These are phyloP conservation scores for Ichneumon xanthorius DNA, from an alignment of 2,888 invertebrate species.

Conservation along the genomic window DNA sequence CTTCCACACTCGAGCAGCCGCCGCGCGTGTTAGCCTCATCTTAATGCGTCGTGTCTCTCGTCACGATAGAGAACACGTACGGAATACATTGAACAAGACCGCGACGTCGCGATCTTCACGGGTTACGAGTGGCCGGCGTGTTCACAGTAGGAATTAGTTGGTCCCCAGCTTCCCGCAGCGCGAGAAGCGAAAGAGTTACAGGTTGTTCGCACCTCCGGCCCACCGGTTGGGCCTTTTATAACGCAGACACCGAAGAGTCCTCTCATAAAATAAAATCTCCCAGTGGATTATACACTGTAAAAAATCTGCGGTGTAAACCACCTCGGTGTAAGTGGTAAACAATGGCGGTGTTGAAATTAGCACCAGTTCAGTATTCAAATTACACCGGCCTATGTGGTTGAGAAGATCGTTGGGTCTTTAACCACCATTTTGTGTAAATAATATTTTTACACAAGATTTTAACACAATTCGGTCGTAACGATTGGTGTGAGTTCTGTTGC, in stretches of 20 bases:
- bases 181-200: conserved; percentile 82
- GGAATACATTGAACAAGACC: background rate
- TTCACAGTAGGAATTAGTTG: conserved; percentile 80
- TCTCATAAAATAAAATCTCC: conserved; percentile 82
- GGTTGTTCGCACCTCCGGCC: conserved; percentile 83
- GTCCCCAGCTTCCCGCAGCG: conserved; percentile 80
- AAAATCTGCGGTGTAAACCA: no score
- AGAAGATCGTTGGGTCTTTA: no score
- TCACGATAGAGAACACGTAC: background rate
- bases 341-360: no score
- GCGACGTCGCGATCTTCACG: conserved; percentile 17
- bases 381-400: no score
- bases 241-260: conserved; percentile 69
- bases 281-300: conserved; percentile 80
- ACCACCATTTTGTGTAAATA: no score
- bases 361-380: no score
- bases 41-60: conserved; percentile 10
- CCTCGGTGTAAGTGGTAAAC: no score
- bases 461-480: no score
- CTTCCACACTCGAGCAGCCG: no score
- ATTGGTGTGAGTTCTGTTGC: no score
- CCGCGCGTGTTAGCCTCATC: no score
- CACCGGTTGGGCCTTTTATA: conserved; percentile 51
- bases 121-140: conserved; percentile 44
- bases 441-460: no score